Conservation (phyloP, 2,888 invertebrate genomes). For the Tipula helvola region DNA sequence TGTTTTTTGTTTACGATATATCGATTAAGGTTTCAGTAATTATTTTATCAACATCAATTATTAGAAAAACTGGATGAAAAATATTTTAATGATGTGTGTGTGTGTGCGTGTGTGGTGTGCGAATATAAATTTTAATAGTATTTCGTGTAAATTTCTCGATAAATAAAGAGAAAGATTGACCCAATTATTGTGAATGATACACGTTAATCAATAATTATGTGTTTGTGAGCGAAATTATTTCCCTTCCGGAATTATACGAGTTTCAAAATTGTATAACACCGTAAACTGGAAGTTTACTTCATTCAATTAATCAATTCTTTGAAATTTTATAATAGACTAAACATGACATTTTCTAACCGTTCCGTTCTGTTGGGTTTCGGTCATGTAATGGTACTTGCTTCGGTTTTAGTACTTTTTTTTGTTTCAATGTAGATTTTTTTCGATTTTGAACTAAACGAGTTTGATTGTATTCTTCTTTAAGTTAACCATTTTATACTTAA, state of each 20-base stretch:
- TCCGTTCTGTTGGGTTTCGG: background rate
- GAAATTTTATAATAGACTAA: too few relatives aligned
- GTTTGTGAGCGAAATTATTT: background rate
- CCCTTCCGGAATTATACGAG: background rate
- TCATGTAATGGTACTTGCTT: background rate
- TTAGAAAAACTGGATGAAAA: background rate
- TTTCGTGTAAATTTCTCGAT: too few relatives aligned
- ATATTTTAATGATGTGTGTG: background rate
- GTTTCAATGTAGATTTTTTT: background rate
- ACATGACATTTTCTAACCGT: background rate
- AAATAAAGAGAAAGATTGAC: background rate
- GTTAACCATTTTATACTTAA: too few relatives aligned
- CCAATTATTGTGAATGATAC: background rate
- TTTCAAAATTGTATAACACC: background rate
- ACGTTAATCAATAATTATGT: too few relatives aligned
- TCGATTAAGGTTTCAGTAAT: background rate
- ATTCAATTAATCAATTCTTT: too few relatives aligned
- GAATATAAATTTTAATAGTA: background rate
- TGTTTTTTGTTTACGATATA: background rate
- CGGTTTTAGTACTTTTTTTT: too few relatives aligned
- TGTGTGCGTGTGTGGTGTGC: background rate
- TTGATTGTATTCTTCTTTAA: too few relatives aligned
- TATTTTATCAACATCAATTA: background rate
- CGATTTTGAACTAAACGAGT: background rate
- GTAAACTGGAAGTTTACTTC: too few relatives aligned